Conservation (phyloP, 1,140 invertebrate genomes). For the Drosophila yakuba region DNA sequence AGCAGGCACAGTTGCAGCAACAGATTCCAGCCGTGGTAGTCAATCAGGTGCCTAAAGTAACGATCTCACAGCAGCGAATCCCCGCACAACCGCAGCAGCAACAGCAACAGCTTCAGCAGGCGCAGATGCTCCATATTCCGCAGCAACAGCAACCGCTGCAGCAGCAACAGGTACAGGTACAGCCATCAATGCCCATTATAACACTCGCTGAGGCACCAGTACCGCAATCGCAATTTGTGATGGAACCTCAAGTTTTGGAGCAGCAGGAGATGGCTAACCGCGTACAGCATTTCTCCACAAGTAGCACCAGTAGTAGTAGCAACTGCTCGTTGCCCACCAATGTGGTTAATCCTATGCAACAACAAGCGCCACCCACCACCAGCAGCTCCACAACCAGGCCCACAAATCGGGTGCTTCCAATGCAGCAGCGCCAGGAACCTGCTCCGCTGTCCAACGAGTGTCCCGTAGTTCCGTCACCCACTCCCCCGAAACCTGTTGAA, state of each 20-base stretch:
- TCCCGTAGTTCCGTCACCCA: slow-evolving; percentile 53
- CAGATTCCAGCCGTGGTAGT: slow-evolving; percentile 22
- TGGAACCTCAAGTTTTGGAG: slow-evolving; percentile 36
- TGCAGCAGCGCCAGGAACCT: slow-evolving; percentile 86
- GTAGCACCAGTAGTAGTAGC: slow-evolving; percentile 28
- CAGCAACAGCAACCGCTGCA: slow-evolving; percentile 25
- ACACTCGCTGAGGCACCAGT: slow-evolving; percentile 40
- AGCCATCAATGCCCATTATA: slow-evolving; percentile 51
- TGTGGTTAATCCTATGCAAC: slow-evolving; percentile 87
- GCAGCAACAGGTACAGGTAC: slow-evolving; percentile 29
- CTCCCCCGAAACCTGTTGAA: slow-evolving; percentile 56
- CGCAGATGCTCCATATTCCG: slow-evolving; percentile 36
- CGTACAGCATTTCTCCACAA: slow-evolving; percentile 87
- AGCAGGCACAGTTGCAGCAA: slow-evolving; percentile 8
- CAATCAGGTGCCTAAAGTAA: slow-evolving; percentile 42
- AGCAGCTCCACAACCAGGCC: slow-evolving; percentile 82
- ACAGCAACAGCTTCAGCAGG: slow-evolving; percentile 28
- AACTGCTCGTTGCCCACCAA: slow-evolving; percentile 87
- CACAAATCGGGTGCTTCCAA: slow-evolving; percentile 91
- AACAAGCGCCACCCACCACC: slow-evolving; percentile 51
- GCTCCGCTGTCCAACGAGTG: slow-evolving; percentile 44
- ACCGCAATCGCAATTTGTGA: slow-evolving; percentile 42
- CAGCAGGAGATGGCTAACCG: slow-evolving; percentile 46
- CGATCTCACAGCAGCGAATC: slow-evolving; percentile 42
- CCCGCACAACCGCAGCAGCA: slow-evolving; percentile 33